A percentile compares a stretch with the other conserved stretches of the same genome.
Conservation (phyloP, 30 jellyfish, hydroid and myxozoan species). For the Catostylus mosaicus region DNA sequence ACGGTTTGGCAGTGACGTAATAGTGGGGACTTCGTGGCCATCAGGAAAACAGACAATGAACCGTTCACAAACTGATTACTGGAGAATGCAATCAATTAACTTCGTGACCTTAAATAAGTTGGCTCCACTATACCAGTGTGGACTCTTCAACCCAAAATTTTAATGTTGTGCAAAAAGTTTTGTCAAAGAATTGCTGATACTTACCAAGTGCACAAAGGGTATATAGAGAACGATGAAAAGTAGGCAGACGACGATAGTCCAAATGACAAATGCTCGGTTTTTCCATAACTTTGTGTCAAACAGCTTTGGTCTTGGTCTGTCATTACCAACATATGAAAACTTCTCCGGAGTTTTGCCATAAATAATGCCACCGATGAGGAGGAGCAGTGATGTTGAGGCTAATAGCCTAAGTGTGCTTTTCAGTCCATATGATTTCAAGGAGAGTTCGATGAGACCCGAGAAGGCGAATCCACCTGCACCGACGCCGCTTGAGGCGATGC, state of each 20-base stretch:
- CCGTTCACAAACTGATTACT: too few relatives aligned
- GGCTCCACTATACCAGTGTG: too few relatives aligned
- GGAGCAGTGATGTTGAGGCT: slow-evolving; percentile 20
- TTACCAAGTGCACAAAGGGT: slow-evolving; percentile 83
- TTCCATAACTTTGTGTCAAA: slow-evolving; percentile 40
- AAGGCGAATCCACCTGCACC: slow-evolving; percentile 80
- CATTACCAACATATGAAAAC: not conserved
- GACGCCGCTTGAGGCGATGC: slow-evolving; percentile 74
- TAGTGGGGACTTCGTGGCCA: too few relatives aligned
- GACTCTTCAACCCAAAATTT: too few relatives aligned
- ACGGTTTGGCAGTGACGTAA: too few relatives aligned
- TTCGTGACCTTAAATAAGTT: too few relatives aligned
- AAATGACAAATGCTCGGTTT: slow-evolving; percentile 63
- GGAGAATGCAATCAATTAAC: too few relatives aligned
- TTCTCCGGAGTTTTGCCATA: slow-evolving; percentile 50
- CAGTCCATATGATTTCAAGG: slow-evolving; percentile 45
- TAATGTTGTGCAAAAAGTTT: too few relatives aligned
- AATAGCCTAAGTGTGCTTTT: slow-evolving; percentile 38
- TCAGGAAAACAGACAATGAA: too few relatives aligned
- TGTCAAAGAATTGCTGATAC: too few relatives aligned
- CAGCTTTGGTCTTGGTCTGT: slow-evolving; percentile 21
- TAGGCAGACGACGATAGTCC: slow-evolving; percentile 59
- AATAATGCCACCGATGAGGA: slow-evolving; percentile 55
- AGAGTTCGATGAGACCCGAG: slow-evolving; percentile 48
- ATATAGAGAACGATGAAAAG: slow-evolving; percentile 60